phyloP scores from a whole-genome alignment of 1,140 invertebrate genomes.

The Drosophila kepulauana region DNA sequence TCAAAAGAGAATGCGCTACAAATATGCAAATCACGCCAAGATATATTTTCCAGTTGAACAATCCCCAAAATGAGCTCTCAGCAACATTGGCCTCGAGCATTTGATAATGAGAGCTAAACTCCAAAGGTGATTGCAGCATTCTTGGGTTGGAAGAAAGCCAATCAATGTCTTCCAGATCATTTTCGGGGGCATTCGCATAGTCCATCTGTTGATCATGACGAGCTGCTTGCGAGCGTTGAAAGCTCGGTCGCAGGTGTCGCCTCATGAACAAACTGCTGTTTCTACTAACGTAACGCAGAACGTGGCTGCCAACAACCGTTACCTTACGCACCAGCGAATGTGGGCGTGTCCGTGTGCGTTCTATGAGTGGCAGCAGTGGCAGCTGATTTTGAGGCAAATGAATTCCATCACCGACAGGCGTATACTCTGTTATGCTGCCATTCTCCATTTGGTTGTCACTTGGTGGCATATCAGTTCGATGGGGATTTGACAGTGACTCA shows the following conservation, averaged over 20 bases:
- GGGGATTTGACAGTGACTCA: background rate
- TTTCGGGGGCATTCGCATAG: background rate
- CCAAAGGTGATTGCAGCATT: background rate
- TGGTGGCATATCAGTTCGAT: background rate
- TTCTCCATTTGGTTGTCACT: background rate
- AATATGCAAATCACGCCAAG: slow-evolving; percentile 32
- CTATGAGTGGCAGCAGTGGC: slow-evolving; percentile 8
- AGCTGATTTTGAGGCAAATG: slow-evolving; percentile 2
- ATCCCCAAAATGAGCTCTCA: background rate
- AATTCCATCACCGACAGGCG: slow-evolving; percentile 30
- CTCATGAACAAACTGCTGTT: slow-evolving; percentile 10
- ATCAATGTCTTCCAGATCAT: background rate
- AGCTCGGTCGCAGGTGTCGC: background rate
- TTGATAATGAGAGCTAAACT: background rate
- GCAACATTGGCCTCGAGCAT: background rate
- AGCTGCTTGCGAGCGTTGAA: background rate
- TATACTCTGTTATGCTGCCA: slow-evolving; percentile 21
- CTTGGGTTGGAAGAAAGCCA: background rate
- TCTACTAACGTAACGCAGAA: slow-evolving; percentile 28
- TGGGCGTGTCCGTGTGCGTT: background rate
- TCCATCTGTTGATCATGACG: background rate
- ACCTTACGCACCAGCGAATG: slow-evolving; percentile 34
- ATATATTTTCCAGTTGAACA: slow-evolving; percentile 31
- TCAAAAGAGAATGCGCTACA: slow-evolving; percentile 23
- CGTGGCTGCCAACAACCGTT: slow-evolving; percentile 40